Evolutionary conservation across 1,140 invertebrate species (phyloP).

Genomic region (Idris sp.): DNA sequence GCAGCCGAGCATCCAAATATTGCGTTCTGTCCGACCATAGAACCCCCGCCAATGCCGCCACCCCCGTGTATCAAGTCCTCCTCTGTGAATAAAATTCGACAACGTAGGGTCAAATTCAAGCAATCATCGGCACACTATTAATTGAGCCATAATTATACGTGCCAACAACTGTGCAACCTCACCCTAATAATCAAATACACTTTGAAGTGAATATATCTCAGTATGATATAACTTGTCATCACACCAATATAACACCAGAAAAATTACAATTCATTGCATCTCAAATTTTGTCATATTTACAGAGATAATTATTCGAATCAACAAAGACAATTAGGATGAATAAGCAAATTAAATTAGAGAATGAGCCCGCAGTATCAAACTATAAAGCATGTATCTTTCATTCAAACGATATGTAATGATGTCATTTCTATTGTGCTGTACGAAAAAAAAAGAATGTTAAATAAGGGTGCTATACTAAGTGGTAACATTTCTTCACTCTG

Average conservation of each 20-base stretch:
- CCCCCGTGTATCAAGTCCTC: constrained; percentile 78
- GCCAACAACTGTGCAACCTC: constrained; percentile 12
- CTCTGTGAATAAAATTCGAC: constrained; percentile 73
- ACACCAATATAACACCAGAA: no score
- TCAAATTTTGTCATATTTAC: no score
- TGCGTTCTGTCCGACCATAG: constrained; percentile 80
- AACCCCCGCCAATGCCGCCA: constrained; percentile 74
- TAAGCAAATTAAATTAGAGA: constrained; percentile 8
- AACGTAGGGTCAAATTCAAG: constrained; percentile 12
- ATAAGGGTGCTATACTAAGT: constrained; percentile 19
- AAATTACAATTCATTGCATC: no score
- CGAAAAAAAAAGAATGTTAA: constrained; percentile 18
- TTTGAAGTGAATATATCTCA: no score
- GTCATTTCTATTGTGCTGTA: constrained; percentile 10
- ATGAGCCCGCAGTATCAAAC: constrained; percentile 22
- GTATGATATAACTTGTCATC: no score
- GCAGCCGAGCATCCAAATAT: constrained; percentile 87
- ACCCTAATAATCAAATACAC: no score
- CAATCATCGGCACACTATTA: constrained; percentile 15
- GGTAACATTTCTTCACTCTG: no score
- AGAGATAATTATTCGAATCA: constrained; percentile 15
- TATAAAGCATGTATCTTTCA: constrained; percentile 11
- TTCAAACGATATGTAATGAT: constrained; percentile 18
- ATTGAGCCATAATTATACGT: constrained; percentile 3
- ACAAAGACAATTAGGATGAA: constrained; percentile 19